Base-by-base conservation (phyloP, 2,888 invertebrate genomes). In the Torymus aiolomorphi region DNA sequence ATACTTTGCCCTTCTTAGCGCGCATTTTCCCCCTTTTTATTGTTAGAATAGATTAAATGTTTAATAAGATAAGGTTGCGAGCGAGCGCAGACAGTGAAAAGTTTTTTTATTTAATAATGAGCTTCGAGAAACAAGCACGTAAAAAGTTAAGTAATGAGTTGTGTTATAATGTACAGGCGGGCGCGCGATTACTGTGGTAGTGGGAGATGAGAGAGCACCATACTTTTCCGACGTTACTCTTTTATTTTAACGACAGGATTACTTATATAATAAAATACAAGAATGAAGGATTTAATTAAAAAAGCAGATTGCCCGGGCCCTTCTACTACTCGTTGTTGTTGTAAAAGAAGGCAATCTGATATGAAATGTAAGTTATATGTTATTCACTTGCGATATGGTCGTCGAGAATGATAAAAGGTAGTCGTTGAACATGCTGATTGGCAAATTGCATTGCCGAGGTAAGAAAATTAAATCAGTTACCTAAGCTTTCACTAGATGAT, bases 41-140 rank as follows among this genome's bases (percentile, higher is more conserved):
- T 31, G 59, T 31, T 24, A 52, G 51, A 42, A 3, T 16, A 8
- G 31, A 31, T 31, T 31, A 31, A 31, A 31, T 31, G 31, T 31
- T 31, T 31, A 31, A 31, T 31, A 31, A 31, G 31, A 31, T 31
- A 31, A 31, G 31, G 31, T 31, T 31, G 31, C 2, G 31, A 31
- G 31, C 0, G 8, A 5, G 8, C 31, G 31, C 2, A 1, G 31
- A 31, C 31, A 31, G 31, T 31, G 31, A 2, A 31, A 63, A 31
- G 63, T n/a, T 24, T 24, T 69, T 56, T 69, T 57, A 56, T 56
- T 57, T n/a, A 18, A 20, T 69, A 67, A 75, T 61, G 51, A 61
- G 65, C 49, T 67, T 59, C 5, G 3, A 51, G 42, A 66, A 31
- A 42, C 5, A 52, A 52, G 16, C 18, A 16, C 16, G 31, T 52